Percentiles rank a stretch among this genome's conserved stretches.
These are phyloP conservation scores for Catostomus latipinnis DNA, from an alignment of 2,797 vertebrate species.

Conservation along the genomic window DNA sequence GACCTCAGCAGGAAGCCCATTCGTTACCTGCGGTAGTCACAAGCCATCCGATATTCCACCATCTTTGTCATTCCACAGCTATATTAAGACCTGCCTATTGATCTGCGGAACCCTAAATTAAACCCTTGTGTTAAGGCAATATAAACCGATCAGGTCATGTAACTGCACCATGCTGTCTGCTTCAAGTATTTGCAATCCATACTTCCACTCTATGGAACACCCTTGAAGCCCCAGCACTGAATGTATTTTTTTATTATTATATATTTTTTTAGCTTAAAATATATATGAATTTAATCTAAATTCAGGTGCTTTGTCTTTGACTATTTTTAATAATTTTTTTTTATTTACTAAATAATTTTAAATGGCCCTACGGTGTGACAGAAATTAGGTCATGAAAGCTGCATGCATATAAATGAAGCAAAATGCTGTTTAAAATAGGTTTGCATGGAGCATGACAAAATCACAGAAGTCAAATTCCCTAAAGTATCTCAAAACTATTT, in stretches of 20 bases:
- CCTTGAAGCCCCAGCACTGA: not conserved
- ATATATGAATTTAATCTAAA: too few species aligned
- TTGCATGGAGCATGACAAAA: too few species aligned
- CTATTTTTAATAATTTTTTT: too few species aligned
- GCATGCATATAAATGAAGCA: too few species aligned
- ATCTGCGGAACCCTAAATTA: conserved; percentile 30
- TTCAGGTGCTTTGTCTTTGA: too few species aligned
- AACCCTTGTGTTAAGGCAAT: conserved; percentile 5
- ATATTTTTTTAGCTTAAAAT: too few species aligned
- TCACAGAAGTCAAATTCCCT: too few species aligned
- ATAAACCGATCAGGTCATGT: not conserved
- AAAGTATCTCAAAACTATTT: not conserved
- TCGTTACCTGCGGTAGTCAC: not conserved
- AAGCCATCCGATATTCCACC: not conserved
- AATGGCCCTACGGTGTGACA: too few species aligned
- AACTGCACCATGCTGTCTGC: not conserved
- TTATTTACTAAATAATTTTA: too few species aligned
- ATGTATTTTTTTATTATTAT: too few species aligned
- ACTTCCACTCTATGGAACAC: not conserved
- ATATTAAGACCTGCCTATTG: conserved; percentile 34
- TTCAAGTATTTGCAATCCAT: not conserved
- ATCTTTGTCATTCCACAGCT: conserved; percentile 2
- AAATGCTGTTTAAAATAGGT: too few species aligned
- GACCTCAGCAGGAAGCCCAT: conserved; percentile 5
- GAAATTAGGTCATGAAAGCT: too few species aligned